Conservation (phyloP, 1,140 invertebrate genomes). For the Magallana angulata region DNA sequence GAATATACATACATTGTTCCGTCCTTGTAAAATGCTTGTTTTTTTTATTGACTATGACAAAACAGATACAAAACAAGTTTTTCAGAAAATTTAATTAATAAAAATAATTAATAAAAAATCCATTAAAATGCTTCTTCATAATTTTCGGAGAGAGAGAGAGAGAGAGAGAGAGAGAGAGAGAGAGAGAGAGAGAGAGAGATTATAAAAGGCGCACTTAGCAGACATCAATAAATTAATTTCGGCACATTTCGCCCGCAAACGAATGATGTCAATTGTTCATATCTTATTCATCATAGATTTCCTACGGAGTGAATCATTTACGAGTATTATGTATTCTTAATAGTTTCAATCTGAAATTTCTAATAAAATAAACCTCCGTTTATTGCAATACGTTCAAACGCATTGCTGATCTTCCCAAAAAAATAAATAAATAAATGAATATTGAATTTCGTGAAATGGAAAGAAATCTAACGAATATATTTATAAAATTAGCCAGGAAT, state of each 20-base stretch:
- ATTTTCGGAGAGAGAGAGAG: not conserved
- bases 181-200: constrained; percentile 13
- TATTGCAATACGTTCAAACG: no score
- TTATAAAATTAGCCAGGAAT: no score
- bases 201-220: constrained; percentile 9
- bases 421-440: no score
- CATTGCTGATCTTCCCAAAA: no score
- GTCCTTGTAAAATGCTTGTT: no score
- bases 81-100: no score
- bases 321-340: not conserved
- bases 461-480: no score
- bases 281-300: constrained; percentile 9
- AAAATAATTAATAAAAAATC: no score
- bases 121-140: not conserved
- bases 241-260: constrained; percentile 3
- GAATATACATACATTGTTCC: no score
- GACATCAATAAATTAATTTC: constrained; percentile 30
- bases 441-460: no score
- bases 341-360: not conserved
- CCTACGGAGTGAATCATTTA: not conserved
- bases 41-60: no score
- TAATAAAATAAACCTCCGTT: not conserved
- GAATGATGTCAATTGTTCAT: constrained; percentile 18
- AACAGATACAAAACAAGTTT: no score
- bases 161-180: constrained; percentile 9